Evolutionary conservation across 2,797 vertebrate genomes (phyloP), one percentile per base, ranked within the genome.

Genomic region (Catamblyrhynchus diadema): DNA sequence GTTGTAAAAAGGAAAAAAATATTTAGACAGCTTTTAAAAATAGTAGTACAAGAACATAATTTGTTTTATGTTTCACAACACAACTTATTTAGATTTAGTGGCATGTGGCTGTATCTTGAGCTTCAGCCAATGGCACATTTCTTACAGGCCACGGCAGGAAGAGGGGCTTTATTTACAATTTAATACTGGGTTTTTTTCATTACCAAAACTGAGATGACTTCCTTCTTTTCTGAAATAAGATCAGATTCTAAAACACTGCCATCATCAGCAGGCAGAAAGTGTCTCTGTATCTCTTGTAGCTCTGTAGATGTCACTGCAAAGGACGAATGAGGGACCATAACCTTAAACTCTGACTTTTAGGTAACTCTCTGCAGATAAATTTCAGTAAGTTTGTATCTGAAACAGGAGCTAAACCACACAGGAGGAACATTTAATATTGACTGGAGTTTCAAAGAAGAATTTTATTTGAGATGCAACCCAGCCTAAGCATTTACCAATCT

Each of bases 1-100:
- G 94, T 90, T 82, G 78, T 73, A 84, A 93, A 84, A 78, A 75
- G 45, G 33, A 74, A 88, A 95, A 95, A 88, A 93, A 93, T 70
- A 90, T 92, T 96, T 90, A 95, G 91, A 92, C 47, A 91, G 84
- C 81, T 91, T 92, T 94, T 84, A 85, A 94, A 95, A 95, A 92
- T 47, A 93, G 81, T 14, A 80, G 74, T 12, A 48, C n/a, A 79
- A 79, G 27, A 89, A 86, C 35, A 94, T 50, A 30, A 69, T 86
- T 88, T 77, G 71, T 14, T 89, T 93, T 56, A 69, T 61, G 39
- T 66, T 82, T 93, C 64, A 93, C 86, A 94, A 59, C 59, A 65
- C 78, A 62, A 70, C 56, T 88, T 59, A 62, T 14, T 91, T 88
- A 59, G 67, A 86, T 87, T 92, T 65, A 59, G 79, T 41, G 71